phyloP scores from a whole-genome alignment of 2,797 vertebrate species.

The Sus cebifrons region DNA sequence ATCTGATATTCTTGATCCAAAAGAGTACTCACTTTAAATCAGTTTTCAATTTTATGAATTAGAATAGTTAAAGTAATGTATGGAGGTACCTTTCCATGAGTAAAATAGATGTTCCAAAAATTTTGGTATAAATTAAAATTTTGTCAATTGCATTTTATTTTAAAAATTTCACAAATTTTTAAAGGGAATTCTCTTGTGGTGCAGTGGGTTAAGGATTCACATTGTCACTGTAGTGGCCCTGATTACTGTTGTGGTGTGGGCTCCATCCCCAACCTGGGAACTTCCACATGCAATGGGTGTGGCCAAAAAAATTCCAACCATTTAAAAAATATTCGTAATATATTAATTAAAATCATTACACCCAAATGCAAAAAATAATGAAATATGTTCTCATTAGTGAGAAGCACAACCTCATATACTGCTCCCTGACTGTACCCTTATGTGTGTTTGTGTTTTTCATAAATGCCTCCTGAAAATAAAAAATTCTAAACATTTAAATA shows the following conservation, averaged over 20 bases:
- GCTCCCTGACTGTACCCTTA: neutral
- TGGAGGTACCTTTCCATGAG: neutral
- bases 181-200: no score
- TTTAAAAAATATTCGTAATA: neutral
- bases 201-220: no score
- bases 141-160: neutral
- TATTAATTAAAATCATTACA: neutral
- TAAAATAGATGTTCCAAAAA: conserved; percentile 21
- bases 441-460: neutral
- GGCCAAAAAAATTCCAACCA: no score
- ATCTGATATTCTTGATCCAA: neutral
- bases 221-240: no score
- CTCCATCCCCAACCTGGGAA: no score
- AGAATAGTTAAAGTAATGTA: neutral
- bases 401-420: neutral
- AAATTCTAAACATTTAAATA: conserved; percentile 2
- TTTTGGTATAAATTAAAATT: neutral
- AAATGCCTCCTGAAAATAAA: neutral
- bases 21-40: neutral
- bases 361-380: neutral
- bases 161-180: neutral
- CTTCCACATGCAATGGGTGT: no score
- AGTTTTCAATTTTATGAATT: neutral
- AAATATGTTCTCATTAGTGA: neutral
- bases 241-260: no score